Base-by-base conservation (phyloP, 2,113 vertebrate species). In the Colaptes auratus region DNA sequence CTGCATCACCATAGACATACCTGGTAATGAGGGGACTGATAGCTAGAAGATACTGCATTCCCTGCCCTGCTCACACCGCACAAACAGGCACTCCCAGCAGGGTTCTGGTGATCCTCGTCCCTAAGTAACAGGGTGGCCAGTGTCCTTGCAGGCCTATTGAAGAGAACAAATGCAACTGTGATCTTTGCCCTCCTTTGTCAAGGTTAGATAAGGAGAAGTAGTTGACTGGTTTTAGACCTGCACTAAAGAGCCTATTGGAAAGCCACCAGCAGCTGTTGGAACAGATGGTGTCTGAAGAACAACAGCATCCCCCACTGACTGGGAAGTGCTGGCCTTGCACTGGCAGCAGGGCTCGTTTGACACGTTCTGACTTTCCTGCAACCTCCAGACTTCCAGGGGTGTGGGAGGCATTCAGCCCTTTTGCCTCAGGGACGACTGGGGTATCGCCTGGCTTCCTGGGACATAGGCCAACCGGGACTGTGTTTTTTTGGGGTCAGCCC, bases 221-320 rank as follows among this genome's bases (percentile, higher is more conserved):
- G 53, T 64, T 84, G 59, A 24, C 81, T 50, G 88, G 53, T 89
- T 89, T 95, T 33, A 88, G 80, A 84, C 44, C 60, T 70, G 67
- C 1, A 1, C 75, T 76, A 27, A 76, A 89, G 64, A 88, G 80
- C 60, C 86, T 72, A 39, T 56, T 93, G 88, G 90, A 94, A 90
- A 92, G 81, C 73, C 61, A 94, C 70, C 88, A 92, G 92, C 90
- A 90, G 88, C 93, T 93, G 89, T 88, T 92, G 92, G 83, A 90
- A 93, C 93, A 95, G 92, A 94, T 96, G 86, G 93, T 74, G 85
- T 81, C 80, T 93, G 58, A 81, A 87, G 70, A 90, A 74, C 33
- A 16, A 58, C 92, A 88, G 69, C 76, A 88, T 77, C 64, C 16
- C 6, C 16, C 2, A 17, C 60, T 71, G 79, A 83, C n/a, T 35